A percentile compares a stretch with the other conserved stretches of the same genome.
These are phyloP conservation scores for Eueides isabella DNA, from an alignment of 1,140 invertebrate genomes.

Conservation along the genomic window DNA sequence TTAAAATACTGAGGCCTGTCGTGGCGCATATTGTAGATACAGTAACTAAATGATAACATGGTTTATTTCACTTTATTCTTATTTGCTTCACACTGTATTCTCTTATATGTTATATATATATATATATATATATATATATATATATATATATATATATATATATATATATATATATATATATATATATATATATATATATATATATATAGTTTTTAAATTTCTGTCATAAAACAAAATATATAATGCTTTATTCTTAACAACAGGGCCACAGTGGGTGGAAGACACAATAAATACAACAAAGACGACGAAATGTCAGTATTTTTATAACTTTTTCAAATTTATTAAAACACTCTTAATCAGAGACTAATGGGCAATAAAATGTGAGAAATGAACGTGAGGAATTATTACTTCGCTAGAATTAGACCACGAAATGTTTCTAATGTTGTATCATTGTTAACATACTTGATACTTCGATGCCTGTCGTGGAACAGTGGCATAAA, in stretches of 20 bases:
- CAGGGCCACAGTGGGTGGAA: background rate
- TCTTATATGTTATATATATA: too few relatives aligned
- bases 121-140: too few relatives aligned
- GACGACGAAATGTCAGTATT: slow-evolving; percentile 6
- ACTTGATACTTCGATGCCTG: background rate
- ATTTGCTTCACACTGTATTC: too few relatives aligned
- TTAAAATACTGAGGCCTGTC: too few relatives aligned
- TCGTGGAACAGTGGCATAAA: too few relatives aligned
- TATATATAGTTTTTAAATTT: too few relatives aligned
- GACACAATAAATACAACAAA: background rate
- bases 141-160: too few relatives aligned
- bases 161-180: too few relatives aligned
- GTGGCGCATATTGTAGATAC: too few relatives aligned
- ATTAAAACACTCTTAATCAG: slow-evolving; percentile 7
- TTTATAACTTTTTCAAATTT: slow-evolving; percentile 1
- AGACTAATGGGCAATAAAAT: slow-evolving; percentile 11
- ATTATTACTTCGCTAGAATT: slow-evolving; percentile 3
- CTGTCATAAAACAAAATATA: slow-evolving; percentile 7
- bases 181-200: too few relatives aligned
- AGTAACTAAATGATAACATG: too few relatives aligned
- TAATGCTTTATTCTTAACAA: slow-evolving; percentile 1
- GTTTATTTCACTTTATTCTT: too few relatives aligned
- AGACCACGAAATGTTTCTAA: background rate
- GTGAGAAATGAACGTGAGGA: slow-evolving; percentile 6
- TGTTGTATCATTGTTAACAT: background rate